Percentiles rank a stretch among this genome's conserved stretches.
Conservation (phyloP, 2,113 vertebrate genomes). For the Oryzias javanicus region DNA sequence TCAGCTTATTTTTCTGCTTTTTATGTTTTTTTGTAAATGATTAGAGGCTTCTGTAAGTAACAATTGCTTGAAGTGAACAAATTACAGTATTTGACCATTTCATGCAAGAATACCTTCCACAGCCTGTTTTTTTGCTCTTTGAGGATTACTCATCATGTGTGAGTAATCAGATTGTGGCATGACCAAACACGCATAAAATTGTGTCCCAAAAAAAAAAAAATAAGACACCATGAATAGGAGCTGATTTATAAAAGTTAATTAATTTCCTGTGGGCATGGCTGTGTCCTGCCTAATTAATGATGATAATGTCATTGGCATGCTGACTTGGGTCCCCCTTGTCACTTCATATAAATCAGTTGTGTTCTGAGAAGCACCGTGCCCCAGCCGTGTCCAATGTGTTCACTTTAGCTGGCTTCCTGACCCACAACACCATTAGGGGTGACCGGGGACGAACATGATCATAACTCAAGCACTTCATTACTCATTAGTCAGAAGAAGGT, state of each 20-base stretch:
- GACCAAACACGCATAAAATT: background rate
- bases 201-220: conserved; percentile 26
- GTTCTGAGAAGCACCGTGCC: conserved; percentile 40
- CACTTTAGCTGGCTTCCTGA: conserved; percentile 46
- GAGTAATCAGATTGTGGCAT: background rate
- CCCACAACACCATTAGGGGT: conserved; percentile 34
- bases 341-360: conserved; percentile 67
- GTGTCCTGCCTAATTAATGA: conserved; percentile 72
- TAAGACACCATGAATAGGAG: conserved; percentile 47
- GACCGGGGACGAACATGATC: conserved; percentile 27
- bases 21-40: no score
- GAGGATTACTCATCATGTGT: no score
- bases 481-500: conserved; percentile 6
- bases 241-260: conserved; percentile 73
- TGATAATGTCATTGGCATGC: conserved; percentile 53
- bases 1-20: no score
- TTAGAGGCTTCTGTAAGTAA: no score
- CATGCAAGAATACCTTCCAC: no score
- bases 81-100: no score
- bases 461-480: conserved; percentile 32
- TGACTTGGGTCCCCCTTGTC: conserved; percentile 54
- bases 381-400: conserved; percentile 65
- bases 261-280: conserved; percentile 65
- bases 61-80: no score
- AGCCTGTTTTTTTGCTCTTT: no score